These are phyloP conservation scores for Vanessa atalanta DNA, from an alignment of 1,140 invertebrate species.

Conservation along the genomic window DNA sequence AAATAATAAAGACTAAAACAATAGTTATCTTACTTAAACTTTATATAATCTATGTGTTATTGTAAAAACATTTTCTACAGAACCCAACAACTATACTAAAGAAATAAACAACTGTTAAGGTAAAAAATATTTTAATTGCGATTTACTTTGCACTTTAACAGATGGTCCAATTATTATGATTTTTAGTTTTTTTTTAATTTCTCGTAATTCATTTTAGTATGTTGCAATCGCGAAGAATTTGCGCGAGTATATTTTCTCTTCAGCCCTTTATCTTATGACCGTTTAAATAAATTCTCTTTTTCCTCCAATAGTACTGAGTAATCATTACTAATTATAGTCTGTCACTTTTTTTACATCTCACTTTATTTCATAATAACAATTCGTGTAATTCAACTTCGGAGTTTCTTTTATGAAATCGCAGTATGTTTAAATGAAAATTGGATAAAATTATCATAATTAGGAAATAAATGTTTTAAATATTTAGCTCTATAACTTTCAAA, in stretches of 20 bases:
- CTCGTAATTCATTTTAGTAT: neutral
- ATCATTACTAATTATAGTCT: constrained; percentile 33
- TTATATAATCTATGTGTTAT: too few species aligned
- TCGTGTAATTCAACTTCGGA: neutral
- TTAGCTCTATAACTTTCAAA: too few species aligned
- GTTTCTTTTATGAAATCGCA: constrained; percentile 1
- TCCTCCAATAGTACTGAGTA: constrained; percentile 20
- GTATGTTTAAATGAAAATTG: neutral
- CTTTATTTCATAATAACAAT: constrained; percentile 19
- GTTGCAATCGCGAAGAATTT: neutral
- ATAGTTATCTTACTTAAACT: too few species aligned
- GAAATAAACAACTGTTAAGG: neutral
- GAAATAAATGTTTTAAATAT: too few species aligned
- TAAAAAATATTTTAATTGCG: neutral
- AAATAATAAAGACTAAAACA: too few species aligned
- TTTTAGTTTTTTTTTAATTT: constrained; percentile 9
- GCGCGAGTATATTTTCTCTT: constrained; percentile 2
- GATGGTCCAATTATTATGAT: constrained; percentile 1
- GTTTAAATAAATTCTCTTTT: constrained; percentile 16
- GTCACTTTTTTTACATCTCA: constrained; percentile 29
- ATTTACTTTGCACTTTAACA: neutral
- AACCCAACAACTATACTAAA: neutral
- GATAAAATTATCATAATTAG: too few species aligned
- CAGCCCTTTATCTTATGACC: constrained; percentile 5
- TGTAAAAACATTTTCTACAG: neutral